phyloP scores from a whole-genome alignment of 2,888 invertebrate species.

The Scelioninae gen. 2 region DNA sequence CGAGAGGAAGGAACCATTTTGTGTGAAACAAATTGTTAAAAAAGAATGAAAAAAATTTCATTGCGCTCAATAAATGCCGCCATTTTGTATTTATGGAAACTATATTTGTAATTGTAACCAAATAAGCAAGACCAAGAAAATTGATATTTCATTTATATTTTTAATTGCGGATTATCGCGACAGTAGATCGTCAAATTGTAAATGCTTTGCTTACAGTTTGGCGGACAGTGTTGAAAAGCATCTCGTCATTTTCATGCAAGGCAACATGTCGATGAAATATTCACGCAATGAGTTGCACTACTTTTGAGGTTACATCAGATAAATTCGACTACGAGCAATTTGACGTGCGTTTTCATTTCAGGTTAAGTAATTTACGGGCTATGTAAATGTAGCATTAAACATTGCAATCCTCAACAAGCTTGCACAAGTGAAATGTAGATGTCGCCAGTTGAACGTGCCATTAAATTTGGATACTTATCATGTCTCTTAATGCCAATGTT shows the following conservation, averaged over 20 bases:
- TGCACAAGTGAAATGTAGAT: slow-evolving; percentile 6
- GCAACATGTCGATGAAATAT: slow-evolving; percentile 11
- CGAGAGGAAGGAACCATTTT: no score
- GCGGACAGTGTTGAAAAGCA: not conserved
- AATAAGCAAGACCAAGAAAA: no score
- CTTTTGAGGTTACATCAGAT: not conserved
- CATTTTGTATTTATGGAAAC: no score
- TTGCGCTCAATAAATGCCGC: no score
- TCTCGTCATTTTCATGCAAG: slow-evolving; percentile 2
- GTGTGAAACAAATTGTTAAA: no score
- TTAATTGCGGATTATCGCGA: no score
- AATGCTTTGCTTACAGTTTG: slow-evolving; percentile 10
- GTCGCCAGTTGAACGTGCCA: not conserved
- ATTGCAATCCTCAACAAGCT: slow-evolving; percentile 11
- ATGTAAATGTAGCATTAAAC: not conserved
- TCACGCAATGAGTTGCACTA: not conserved
- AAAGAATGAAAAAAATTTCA: no score
- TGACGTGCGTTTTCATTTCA: not conserved
- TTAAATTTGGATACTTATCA: no score
- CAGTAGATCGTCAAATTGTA: no score
- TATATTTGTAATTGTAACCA: no score
- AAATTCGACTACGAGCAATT: not conserved
- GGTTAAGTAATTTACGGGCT: slow-evolving; percentile 12
- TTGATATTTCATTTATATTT: no score
- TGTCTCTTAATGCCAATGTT: no score